Evolutionary conservation across 1,140 invertebrate genomes (phyloP), one percentile per base, ranked within the genome.

Genomic region (Saccostrea glomerata): DNA sequence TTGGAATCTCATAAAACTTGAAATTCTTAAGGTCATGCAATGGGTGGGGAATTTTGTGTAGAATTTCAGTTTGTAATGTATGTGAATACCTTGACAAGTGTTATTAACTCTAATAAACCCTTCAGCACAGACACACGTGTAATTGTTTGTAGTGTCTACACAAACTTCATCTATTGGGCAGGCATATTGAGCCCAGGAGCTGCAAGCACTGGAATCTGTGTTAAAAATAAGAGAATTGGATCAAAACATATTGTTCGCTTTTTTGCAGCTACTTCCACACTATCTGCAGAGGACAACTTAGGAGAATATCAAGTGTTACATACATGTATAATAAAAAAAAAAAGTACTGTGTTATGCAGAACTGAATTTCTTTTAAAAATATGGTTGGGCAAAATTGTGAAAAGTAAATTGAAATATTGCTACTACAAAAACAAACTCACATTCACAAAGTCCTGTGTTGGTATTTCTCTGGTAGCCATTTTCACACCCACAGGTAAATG

Each of bases 51-150:
- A 36, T 36, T 36, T 36, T 36, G 0, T 47, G 47, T 47, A 36
- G 30, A 36, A 36, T 36, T 1, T 47, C 47, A 9, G 47, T 47
- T 3, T 47, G 6, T 47, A 47, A 7, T n/a, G 6, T 63, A 20
- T 0, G 17, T 63, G 15, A 17, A 6, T 63, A 77, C 70, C 70
- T 77, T 77, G 25, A 77, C 70, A 77, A 36, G 70, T 36, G 70
- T 25, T 25, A 36, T 77, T 77, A 12, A 77, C 70, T 77, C 70
- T 77, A 23, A 23, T 77, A 36, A 77, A 77, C 25, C 70, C 70
- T 77, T 13, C 25, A 13, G 25, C 70, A 77, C 70, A 77, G 23
- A 77, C 23, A 36, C 70, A 77, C 5, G 7, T 77, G 30, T 77
- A 77, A 77, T 25, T 25, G 25, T 25, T 25, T 30, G 70, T 25